These are phyloP conservation scores for Ganaspis sp. DNA, from an alignment of 1,140 invertebrate species.

Conservation along the genomic window DNA sequence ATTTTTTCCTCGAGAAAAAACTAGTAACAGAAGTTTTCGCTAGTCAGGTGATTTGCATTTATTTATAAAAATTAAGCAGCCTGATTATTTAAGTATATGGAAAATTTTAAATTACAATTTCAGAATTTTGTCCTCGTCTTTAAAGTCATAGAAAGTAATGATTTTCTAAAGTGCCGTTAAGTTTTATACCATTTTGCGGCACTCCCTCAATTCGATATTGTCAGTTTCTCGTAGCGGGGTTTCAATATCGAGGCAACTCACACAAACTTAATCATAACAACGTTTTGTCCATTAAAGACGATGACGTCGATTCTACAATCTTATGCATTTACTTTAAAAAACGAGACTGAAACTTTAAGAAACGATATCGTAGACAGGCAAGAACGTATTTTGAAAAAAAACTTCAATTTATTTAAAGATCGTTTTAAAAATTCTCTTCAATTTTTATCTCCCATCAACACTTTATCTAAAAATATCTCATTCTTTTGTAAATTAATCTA, in stretches of 20 bases:
- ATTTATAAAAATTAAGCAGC: too few relatives aligned
- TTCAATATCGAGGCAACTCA: conserved; percentile 9
- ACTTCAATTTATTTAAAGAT: not conserved
- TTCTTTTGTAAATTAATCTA: not conserved
- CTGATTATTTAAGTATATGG: not conserved
- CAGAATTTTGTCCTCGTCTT: not conserved
- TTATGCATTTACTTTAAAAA: not conserved
- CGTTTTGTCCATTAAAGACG: conserved; percentile 3
- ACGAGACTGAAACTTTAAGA: too few relatives aligned
- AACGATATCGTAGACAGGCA: not conserved
- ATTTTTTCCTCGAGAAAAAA: not conserved
- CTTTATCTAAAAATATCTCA: not conserved
- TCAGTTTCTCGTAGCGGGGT: not conserved
- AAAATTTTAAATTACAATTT: not conserved
- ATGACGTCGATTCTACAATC: conserved; percentile 20
- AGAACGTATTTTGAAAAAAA: not conserved
- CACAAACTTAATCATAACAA: conserved; percentile 13
- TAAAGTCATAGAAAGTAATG: not conserved
- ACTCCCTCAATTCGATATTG: conserved; percentile 1
- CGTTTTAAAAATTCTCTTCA: too few relatives aligned
- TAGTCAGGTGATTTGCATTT: not conserved
- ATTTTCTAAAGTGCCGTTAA: conserved; percentile 18
- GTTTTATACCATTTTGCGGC: conserved; percentile 1
- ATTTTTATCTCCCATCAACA: not conserved
- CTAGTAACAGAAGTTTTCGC: not conserved